Evolutionary conservation across 2,113 vertebrate genomes (phyloP), one percentile per base, ranked within the genome.

Genomic region (Crypturellus undulatus): DNA sequence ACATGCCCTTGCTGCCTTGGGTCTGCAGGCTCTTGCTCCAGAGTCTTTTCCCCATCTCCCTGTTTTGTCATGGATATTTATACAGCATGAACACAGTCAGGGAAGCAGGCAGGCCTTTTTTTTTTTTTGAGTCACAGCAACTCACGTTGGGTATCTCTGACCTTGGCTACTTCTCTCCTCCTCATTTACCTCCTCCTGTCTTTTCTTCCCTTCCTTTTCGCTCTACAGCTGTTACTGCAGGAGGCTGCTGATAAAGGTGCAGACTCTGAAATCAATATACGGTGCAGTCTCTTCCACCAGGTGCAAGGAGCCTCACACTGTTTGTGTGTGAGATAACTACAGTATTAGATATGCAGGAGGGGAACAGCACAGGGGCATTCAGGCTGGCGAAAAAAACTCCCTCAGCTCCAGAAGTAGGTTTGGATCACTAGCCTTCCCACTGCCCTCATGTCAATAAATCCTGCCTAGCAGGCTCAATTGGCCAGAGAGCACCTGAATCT

Each of bases 401-500:
- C 0, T 8, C 34, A 62, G 20, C 40, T 60, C 22, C 60, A 43
- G 22, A 81, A 81, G 62, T 64, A 84, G 77, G 40, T 26, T 45
- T 67, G 64, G 18, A 90, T 22, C 22, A 77, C 60, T 36, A 88
- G 60, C 15, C 15, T 70, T 63, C 45, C 30, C 30, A 70, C 26
- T 1, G 2, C 8, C 10, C 2, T 9, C 0, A 0, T 36, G 36
- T 32, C 12, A 34, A 79, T 85, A 84, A 79, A 56, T 12, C 25
- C 79, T 83, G 17, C 30, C 49, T 34, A 30, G 28, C 26, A 51
- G 25, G 34, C 38, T 83, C 49, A 79, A 32, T 6, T 64, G 21
- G 40, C 59, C 43, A 36, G 20, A 51, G 14, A 70, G n/a, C 34
- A 54, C 4, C 0, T 30, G 54, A 17, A 24, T 12, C 64, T 63